Base-by-base conservation (phyloP, 2,888 invertebrate genomes). In the Ophion ellenae region DNA sequence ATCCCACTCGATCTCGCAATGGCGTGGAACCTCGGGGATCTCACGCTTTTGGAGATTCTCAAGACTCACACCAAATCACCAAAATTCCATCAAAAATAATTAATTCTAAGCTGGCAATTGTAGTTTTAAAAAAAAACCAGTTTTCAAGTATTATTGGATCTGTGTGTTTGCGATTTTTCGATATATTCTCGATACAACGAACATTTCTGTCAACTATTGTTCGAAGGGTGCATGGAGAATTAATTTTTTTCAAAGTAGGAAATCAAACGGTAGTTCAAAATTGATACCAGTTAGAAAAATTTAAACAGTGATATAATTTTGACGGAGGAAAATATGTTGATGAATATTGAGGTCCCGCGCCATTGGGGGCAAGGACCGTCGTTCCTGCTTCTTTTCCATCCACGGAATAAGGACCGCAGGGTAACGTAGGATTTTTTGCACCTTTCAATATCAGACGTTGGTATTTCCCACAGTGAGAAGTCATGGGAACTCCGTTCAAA, bases 401-500 rank as follows among this genome's bases (percentile, higher is more conserved):
- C 32, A 85, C 83, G 86, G 76, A 86, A 85, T 85, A 85, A 90
- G 87, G 79, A 85, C 86, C 86, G 88, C 14, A 89, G 90, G 89
- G 90, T 87, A 84, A 88, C 86, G 88, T 69, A 87, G 79, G 85
- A 90, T 89, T 86, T 91, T 93, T 93, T 92, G 90, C 92, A 90
- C 86, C 89, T 88, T 91, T 91, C 90, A 91, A 92, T 93, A 92
- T 92, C 92, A 93, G 90, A 93, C 93, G 92, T 93, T 93, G 88
- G 88, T 89, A 89, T 94, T 93, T 93, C 94, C 92, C 94, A 93
- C 92, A 93, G 92, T 88, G 89, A 90, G 89, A 92, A 92, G 90
- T 92, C 92, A 90, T 91, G 91, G 90, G 90, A 91, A 90, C 86
- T 83, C 82, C 67, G 64, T 81, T 78, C 59, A 67, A 78, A 78